Evolutionary conservation across 2,113 vertebrate genomes (phyloP), one percentile per base, ranked within the genome.

Genomic region (Silurus glanis): DNA sequence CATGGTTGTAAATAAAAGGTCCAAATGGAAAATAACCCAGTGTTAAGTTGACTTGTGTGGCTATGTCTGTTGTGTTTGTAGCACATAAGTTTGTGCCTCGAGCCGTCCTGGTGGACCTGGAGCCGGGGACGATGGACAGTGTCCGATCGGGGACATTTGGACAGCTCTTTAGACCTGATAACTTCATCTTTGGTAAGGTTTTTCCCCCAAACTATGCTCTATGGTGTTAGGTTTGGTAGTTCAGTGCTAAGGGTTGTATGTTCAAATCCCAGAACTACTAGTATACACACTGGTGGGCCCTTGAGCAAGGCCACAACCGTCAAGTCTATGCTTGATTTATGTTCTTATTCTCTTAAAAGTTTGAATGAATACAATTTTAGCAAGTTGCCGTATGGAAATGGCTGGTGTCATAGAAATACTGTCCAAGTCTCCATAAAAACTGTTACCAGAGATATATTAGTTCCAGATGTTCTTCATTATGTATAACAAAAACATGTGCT

Each of bases 71-170:
- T 71, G 19, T 90, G 14, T 90, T 85, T 87, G 89, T 90, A 98
- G 97, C 96, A 51, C 96, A 97, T 92, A 99, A 97, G 88, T 99
- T 96, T 0, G 97, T 99, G 69, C 97, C 97, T 83, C 95, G 97
- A 88, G 95, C 97, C 0, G 94, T 98, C 80, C 88, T 98, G 49
- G 95, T 99, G 88, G 97, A 99, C 90, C 91, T 99, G 95, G 97
- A 98, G 89, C 97, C 97, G 0, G 97, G 97, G 90, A 98, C 97
- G 85, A 98, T 98, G 97, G 97, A 99, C 91, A 97, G 97, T 75
- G 97, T 99, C 78, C 93, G 97, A 23, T 98, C 97, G 0, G 97
- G 97, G 86, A 95, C 95, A 82, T 97, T 98, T 10, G 97, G 97
- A 84, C 97, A 97, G 81, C 97, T 99, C 71, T 99, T 98, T 89